Percentiles rank a stretch among this genome's conserved stretches.
These are phyloP conservation scores for Bos indicus DNA, from an alignment of 2,113 vertebrate genomes.

Conservation along the genomic window DNA sequence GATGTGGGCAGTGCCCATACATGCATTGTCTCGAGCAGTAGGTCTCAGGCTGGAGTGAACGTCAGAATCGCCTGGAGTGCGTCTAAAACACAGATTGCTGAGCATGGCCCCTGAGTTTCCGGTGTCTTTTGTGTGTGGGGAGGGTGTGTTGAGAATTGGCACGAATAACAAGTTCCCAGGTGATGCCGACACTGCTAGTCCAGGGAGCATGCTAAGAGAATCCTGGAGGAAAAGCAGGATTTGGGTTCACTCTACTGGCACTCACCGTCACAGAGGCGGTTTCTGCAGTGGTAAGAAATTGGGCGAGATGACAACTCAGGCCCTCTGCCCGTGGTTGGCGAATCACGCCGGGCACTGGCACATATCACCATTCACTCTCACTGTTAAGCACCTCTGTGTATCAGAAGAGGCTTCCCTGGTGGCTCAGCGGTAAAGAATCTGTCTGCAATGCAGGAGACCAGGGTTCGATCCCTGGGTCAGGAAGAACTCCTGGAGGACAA, in stretches of 20 bases:
- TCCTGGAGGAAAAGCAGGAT: background rate
- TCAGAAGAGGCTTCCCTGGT: background rate
- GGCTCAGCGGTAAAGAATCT: background rate
- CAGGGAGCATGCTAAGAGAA: background rate
- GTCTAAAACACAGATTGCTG: background rate
- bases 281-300: background rate
- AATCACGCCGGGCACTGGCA: too few relatives aligned
- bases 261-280: background rate
- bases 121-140: background rate
- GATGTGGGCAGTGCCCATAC: too few relatives aligned
- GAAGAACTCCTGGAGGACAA: background rate
- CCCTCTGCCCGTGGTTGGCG: background rate
- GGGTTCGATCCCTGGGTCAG: background rate
- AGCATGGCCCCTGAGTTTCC: background rate
- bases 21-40: rapidly evolving
- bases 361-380: background rate
- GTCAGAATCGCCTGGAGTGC: background rate
- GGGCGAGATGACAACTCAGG: background rate
- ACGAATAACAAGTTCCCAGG: background rate
- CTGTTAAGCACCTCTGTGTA: background rate
- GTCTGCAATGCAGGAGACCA: background rate
- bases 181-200: background rate
- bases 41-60: background rate
- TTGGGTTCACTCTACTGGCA: background rate
- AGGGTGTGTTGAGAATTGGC: background rate